Conservation (phyloP, 2,797 vertebrate genomes). For the Ptychobarbus kaznakovi region DNA sequence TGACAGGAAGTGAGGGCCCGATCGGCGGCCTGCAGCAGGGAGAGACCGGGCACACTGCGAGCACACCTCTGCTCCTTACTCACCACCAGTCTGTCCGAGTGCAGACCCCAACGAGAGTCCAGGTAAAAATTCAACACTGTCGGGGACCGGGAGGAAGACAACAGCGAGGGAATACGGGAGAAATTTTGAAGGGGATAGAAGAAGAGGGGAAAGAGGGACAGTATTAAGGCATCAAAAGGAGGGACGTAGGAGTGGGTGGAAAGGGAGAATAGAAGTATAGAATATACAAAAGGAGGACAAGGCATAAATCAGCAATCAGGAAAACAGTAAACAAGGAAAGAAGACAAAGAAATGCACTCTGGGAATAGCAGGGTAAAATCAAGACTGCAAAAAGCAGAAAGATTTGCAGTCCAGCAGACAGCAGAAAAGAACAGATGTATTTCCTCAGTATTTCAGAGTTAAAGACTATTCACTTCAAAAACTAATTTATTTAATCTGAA, state of each 20-base stretch:
- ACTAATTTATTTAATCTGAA: not conserved
- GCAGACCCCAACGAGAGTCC: conserved; percentile 93
- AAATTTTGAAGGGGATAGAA: not conserved
- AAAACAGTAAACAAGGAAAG: conserved; percentile 28
- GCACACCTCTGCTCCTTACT: conserved; percentile 94
- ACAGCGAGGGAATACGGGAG: conserved; percentile 1
- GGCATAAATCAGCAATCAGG: conserved; percentile 48
- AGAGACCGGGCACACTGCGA: conserved; percentile 91
- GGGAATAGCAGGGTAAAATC: conserved; percentile 24
- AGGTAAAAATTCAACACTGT: conserved; percentile 95
- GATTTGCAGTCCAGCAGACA: conserved; percentile 18
- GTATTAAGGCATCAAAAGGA: not conserved
- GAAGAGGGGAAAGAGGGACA: not conserved
- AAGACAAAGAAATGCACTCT: conserved; percentile 21
- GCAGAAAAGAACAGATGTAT: conserved; percentile 31
- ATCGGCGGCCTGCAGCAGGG: conserved; percentile 92
- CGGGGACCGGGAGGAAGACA: not conserved
- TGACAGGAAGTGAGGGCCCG: conserved; percentile 94
- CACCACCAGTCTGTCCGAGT: conserved; percentile 91
- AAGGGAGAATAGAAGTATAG: conserved; percentile 40
- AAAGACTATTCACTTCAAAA: not conserved
- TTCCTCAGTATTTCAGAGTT: not conserved
- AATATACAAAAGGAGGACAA: conserved; percentile 58
- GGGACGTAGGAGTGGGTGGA: not conserved
- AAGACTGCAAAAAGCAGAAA: conserved; percentile 34